These are phyloP conservation scores for Phenganax marumi DNA, from an alignment of 92 coral and sea anemone genomes.

Conservation along the genomic window DNA sequence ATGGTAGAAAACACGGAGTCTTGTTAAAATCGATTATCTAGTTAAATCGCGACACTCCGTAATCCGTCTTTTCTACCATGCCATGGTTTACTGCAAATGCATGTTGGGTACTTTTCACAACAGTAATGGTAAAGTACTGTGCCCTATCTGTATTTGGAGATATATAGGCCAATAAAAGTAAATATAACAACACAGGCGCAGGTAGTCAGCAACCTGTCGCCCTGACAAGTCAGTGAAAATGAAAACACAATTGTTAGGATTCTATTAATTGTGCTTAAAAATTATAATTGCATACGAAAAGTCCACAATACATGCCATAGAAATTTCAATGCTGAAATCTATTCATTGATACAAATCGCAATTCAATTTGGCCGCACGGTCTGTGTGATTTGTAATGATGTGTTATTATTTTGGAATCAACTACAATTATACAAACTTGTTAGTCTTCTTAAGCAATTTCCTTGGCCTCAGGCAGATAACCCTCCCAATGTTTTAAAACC, in stretches of 20 bases:
- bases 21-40: too few species aligned
- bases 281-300: slow-evolving; percentile 17
- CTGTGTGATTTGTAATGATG: neutral
- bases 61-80: too few species aligned
- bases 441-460: slow-evolving; percentile 73
- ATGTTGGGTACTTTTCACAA: too few species aligned
- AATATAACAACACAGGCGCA: too few species aligned
- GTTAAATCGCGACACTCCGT: too few species aligned
- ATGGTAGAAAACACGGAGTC: too few species aligned
- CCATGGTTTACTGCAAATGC: too few species aligned
- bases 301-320: neutral
- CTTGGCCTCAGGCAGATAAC: slow-evolving; percentile 96
- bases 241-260: neutral
- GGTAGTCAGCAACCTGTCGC: too few species aligned
- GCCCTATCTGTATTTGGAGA: too few species aligned
- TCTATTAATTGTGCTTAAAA: neutral
- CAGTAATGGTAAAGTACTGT: too few species aligned
- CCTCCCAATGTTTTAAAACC: slow-evolving; percentile 98
- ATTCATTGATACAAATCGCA: slow-evolving; percentile 4
- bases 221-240: too few species aligned
- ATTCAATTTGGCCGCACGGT: neutral
- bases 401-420: neutral
- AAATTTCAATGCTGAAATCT: neutral
- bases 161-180: too few species aligned
- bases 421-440: slow-evolving; percentile 4